Percentiles rank a stretch among this genome's conserved stretches.
Conservation (phyloP, 1,140 invertebrate species). For the Microplitis mediator region DNA sequence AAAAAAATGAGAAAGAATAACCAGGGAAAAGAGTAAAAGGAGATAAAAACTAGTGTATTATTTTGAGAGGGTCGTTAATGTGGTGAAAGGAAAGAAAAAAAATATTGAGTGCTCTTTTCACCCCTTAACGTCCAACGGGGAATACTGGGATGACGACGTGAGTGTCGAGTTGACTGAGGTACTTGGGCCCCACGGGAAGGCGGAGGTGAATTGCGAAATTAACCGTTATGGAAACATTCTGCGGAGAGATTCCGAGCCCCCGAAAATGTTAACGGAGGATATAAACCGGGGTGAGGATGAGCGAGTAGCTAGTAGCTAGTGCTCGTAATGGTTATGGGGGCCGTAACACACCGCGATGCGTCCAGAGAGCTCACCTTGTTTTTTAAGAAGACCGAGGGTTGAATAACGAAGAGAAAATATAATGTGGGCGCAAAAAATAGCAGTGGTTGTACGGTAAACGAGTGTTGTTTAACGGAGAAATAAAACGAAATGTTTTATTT, state of each 20-base stretch:
- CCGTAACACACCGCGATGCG: slow-evolving; percentile 10
- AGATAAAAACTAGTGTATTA: no score
- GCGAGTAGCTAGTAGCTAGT: not conserved
- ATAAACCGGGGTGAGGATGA: not conserved
- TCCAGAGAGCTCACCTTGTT: no score
- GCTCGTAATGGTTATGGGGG: slow-evolving; percentile 20
- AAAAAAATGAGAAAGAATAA: no score
- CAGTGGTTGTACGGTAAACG: no score
- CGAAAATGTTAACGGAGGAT: slow-evolving; percentile 3
- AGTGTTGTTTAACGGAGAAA: no score
- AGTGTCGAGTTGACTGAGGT: not conserved
- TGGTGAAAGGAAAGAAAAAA: not conserved
- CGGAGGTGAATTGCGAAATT: slow-evolving; percentile 15
- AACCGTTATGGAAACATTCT: slow-evolving; percentile 19
- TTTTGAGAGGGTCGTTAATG: no score
- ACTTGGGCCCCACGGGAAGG: not conserved
- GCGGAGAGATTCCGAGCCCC: not conserved
- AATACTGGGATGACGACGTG: not conserved
- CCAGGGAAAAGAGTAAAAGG: no score
- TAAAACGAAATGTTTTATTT: no score
- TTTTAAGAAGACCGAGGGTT: no score
- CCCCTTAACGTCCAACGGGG: not conserved
- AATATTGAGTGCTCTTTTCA: not conserved
- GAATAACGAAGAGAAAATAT: no score
- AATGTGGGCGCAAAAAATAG: no score